Evolutionary conservation across 2,888 invertebrate genomes (phyloP).

Genomic region (Cantharis lateralis): DNA sequence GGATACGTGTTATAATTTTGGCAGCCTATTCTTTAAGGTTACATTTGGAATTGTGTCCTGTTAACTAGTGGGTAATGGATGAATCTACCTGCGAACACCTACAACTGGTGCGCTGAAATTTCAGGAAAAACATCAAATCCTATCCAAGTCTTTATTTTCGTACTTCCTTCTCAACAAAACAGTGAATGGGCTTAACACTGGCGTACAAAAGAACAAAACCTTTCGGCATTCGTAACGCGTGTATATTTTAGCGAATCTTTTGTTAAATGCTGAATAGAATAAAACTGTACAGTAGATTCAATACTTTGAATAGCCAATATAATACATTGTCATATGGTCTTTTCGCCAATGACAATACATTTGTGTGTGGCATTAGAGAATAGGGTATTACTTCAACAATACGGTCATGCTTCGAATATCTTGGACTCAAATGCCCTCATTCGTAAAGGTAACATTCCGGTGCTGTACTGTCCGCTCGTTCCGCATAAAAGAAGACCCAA

Average conservation of each 20-base stretch:
- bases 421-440: constrained; percentile 25
- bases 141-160: constrained; percentile 50
- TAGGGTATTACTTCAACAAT: constrained; percentile 51
- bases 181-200: constrained; percentile 54
- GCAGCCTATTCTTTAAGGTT: constrained; percentile 5
- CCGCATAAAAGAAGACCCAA: constrained; percentile 36
- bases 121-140: constrained; percentile 50
- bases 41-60: constrained; percentile 15
- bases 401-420: constrained; percentile 36
- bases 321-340: constrained; percentile 58
- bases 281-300: constrained; percentile 56
- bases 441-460: constrained; percentile 31
- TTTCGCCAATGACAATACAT: constrained; percentile 54
- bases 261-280: constrained; percentile 52
- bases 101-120: constrained; percentile 43
- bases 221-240: constrained; percentile 58
- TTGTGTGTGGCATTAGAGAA: constrained; percentile 56
- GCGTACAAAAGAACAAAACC: constrained; percentile 53
- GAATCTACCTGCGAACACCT: constrained; percentile 47
- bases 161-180: constrained; percentile 55
- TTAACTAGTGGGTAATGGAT: constrained; percentile 29
- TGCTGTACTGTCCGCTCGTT: constrained; percentile 28
- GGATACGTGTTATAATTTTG: constrained; percentile 4
- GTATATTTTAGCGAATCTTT: constrained; percentile 55
- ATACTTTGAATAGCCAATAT: constrained; percentile 54